Evolutionary conservation across 2,113 vertebrate genomes (phyloP).

Genomic region (Recurvirostra avosetta): DNA sequence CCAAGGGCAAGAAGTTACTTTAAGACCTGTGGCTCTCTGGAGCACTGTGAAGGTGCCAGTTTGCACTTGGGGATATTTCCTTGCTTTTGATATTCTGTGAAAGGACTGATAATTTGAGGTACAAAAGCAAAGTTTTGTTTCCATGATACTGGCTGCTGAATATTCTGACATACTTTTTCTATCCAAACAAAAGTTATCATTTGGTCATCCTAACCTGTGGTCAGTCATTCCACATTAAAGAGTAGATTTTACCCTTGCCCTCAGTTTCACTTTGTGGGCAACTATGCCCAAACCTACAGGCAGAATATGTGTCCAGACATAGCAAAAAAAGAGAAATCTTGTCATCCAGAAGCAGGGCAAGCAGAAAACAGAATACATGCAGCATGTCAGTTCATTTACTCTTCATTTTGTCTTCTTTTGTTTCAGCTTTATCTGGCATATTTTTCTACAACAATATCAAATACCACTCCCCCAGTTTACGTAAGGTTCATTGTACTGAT

Average conservation of each 20-base stretch:
- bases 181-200: not conserved
- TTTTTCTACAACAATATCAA: not conserved
- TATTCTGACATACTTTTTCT: not conserved
- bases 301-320: not conserved
- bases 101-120: not conserved
- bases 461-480: not conserved
- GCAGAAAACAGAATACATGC: not conserved
- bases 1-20: not conserved
- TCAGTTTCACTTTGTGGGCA: not conserved
- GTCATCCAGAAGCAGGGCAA: not conserved
- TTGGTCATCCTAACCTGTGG: not conserved
- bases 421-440: not conserved
- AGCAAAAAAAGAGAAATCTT: not conserved
- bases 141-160: not conserved
- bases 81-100: not conserved
- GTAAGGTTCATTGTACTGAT: not conserved
- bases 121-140: not conserved
- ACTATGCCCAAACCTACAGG: not conserved
- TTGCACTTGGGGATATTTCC: not conserved
- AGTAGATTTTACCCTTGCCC: not conserved
- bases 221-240: not conserved
- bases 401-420: not conserved
- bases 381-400: not conserved
- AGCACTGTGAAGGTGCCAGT: not conserved
- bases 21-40: not conserved